Evolutionary conservation across 2,797 vertebrate genomes (phyloP).

Genomic region (Eupleurogrammus muticus): DNA sequence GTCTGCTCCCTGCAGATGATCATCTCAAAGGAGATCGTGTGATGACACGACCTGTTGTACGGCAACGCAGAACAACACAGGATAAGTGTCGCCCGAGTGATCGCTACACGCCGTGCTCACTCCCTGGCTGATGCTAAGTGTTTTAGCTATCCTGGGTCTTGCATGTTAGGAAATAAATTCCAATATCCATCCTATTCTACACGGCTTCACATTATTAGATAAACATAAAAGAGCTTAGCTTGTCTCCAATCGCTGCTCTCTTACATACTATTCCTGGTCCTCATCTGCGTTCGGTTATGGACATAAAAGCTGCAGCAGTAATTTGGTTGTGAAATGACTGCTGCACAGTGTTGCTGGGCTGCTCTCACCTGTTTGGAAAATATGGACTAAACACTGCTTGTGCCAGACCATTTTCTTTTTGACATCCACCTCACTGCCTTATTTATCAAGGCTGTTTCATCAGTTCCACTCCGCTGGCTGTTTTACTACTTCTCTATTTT

Average conservation of each 20-base stretch:
- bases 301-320: constrained; percentile 9
- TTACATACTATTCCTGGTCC: constrained; percentile 11
- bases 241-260: background rate
- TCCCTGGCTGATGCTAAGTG: constrained; percentile 21
- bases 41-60: constrained; percentile 21
- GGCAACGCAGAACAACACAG: constrained; percentile 16
- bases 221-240: constrained; percentile 17
- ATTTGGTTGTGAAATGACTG: constrained; percentile 12
- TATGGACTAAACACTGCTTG: constrained; percentile 8
- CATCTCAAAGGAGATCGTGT: constrained; percentile 11
- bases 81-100: constrained; percentile 1
- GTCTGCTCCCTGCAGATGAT: constrained; percentile 23
- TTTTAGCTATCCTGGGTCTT: constrained; percentile 2
- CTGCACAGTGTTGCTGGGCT: background rate
- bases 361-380: constrained; percentile 25
- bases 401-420: constrained; percentile 26
- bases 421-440: constrained; percentile 28
- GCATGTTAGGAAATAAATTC: background rate
- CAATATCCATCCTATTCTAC: background rate
- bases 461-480: constrained; percentile 6
- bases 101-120: background rate
- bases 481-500: constrained; percentile 8
- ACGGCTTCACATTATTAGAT: constrained; percentile 20
- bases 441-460: constrained; percentile 42
- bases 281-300: constrained; percentile 11